Evolutionary conservation across 92 coral and sea anemone genomes (phyloP).

Genomic region (Meandrina meandrites): DNA sequence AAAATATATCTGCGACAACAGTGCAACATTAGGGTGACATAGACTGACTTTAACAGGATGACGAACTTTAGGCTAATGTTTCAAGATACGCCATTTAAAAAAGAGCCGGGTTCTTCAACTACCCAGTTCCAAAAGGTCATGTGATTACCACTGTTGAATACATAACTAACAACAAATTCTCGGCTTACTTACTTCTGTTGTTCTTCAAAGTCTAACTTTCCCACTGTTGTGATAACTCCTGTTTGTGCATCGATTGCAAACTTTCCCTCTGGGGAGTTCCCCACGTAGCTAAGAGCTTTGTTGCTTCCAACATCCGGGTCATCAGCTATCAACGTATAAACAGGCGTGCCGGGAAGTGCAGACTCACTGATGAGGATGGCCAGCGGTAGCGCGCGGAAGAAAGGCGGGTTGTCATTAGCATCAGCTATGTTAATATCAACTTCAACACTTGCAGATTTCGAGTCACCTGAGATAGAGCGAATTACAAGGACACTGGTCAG

Average conservation of each 20-base stretch:
- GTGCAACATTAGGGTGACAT: no score
- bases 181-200: constrained; percentile 67
- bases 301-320: constrained; percentile 85
- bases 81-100: no score
- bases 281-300: constrained; percentile 59
- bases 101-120: neutral
- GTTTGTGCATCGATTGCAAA: constrained; percentile 73
- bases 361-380: constrained; percentile 78
- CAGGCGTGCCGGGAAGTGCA: constrained; percentile 84
- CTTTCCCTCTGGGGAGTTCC: constrained; percentile 77
- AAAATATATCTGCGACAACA: no score
- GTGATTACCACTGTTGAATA: neutral
- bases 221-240: constrained; percentile 78
- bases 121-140: neutral
- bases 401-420: constrained; percentile 86
- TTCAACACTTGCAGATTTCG: constrained; percentile 79
- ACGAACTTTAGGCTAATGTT: no score
- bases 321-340: constrained; percentile 81
- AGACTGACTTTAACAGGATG: no score
- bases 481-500: neutral
- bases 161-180: neutral
- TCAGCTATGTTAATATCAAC: constrained; percentile 85
- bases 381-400: constrained; percentile 67
- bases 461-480: constrained; percentile 59
- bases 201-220: constrained; percentile 70